Percentiles rank a stretch among this genome's conserved stretches.
These are phyloP conservation scores for Standfussiana lucernea DNA, from an alignment of 2,888 invertebrate genomes.

Conservation along the genomic window DNA sequence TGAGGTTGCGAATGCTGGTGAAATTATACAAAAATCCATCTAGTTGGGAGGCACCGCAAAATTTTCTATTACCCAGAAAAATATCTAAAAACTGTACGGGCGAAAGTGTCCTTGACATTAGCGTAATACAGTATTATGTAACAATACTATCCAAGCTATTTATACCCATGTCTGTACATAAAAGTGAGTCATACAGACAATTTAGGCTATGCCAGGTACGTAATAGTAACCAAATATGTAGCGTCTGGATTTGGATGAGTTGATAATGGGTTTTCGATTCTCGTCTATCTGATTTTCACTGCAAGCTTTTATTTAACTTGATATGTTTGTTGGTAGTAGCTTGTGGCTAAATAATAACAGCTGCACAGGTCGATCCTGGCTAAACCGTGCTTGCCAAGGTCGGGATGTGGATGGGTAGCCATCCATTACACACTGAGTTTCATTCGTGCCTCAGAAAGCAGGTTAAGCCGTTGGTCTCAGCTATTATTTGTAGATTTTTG, in stretches of 20 bases:
- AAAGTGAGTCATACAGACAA: constrained; percentile 27
- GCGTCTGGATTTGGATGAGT: background rate
- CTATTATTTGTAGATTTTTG: too few species aligned
- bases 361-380: too few species aligned
- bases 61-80: background rate
- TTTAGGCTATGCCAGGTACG: background rate
- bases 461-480: too few species aligned
- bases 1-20: background rate
- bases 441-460: too few species aligned
- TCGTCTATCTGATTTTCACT: background rate
- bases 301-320: background rate
- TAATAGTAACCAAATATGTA: constrained; percentile 1
- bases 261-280: background rate
- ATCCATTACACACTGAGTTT: too few species aligned
- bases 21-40: background rate
- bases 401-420: too few species aligned
- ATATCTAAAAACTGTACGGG: background rate
- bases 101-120: constrained; percentile 34
- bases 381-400: too few species aligned
- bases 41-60: background rate
- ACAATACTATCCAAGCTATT: constrained; percentile 11
- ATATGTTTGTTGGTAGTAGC: background rate
- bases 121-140: constrained; percentile 8
- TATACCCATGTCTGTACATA: constrained; percentile 25
- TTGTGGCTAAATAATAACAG: too few species aligned